Conservation (phyloP, 2,797 vertebrate species). For the Spea hammondii region DNA sequence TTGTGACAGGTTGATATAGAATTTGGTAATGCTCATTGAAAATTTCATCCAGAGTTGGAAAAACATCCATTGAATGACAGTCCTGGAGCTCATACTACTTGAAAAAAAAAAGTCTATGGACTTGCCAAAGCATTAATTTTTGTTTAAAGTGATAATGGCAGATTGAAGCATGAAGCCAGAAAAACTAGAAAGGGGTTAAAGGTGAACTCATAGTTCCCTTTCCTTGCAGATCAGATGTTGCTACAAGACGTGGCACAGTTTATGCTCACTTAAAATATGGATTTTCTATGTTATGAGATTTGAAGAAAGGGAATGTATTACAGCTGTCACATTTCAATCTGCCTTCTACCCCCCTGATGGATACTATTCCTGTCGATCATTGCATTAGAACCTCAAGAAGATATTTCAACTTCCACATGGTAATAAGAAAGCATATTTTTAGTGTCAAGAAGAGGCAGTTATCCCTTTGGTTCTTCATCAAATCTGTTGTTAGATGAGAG, state of each 20-base stretch:
- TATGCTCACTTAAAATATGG: conserved; percentile 12
- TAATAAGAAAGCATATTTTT: conserved; percentile 44
- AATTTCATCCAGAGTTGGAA: no score
- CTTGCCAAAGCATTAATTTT: neutral
- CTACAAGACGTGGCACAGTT: neutral
- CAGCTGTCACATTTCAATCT: conserved; percentile 38
- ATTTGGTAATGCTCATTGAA: neutral
- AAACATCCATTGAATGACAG: no score
- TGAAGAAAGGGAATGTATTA: conserved; percentile 29
- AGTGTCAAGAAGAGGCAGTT: conserved; percentile 19
- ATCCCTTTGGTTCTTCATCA: conserved; percentile 28
- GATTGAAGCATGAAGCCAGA: neutral
- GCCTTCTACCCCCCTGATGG: conserved; percentile 28
- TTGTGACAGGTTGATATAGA: neutral
- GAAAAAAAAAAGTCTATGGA: neutral
- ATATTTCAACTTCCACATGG: conserved; percentile 38
- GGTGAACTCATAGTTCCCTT: no score
- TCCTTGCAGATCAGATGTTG: neutral
- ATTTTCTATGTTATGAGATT: conserved; percentile 17
- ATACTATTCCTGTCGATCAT: conserved; percentile 34
- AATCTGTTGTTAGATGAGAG: conserved; percentile 27
- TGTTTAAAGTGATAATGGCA: neutral
- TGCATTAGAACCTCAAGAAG: conserved; percentile 33
- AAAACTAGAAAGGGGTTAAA: no score
- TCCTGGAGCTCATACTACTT: no score